Evolutionary conservation across 2,113 vertebrate genomes (phyloP), one percentile per base, ranked within the genome.

Genomic region (Todiramphus chloris): DNA sequence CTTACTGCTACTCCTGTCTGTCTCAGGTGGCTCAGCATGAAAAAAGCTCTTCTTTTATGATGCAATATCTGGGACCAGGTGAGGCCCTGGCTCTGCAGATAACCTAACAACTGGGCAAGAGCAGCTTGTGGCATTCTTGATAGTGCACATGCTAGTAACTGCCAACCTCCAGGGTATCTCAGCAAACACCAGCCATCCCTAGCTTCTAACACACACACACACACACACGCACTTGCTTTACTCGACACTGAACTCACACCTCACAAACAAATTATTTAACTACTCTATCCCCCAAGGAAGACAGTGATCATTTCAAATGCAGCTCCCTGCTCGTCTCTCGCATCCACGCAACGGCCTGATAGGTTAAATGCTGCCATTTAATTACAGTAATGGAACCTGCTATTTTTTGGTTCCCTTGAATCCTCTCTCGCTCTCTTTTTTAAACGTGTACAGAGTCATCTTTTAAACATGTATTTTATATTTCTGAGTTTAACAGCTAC

Each of bases 201-300:
- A 67, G 77, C 94, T 72, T 55, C 30, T 66, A 46, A 24, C 21
- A 50, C 48, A 50, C 48, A 51, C 33, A 14, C 25, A 41, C 69
- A 33, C 56, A 28, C 28, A 5, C 43, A 43, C 64, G 56, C 82
- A 25, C 77, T 87, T 55, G 90, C 92, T 94, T 89, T 84, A 83
- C 90, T 69, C 75, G 19, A 68, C 94, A 92, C 96, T 66, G 94
- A 97, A 96, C 97, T 93, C 70, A 24, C 96, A 97, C 98, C 96
- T 97, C 88, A 88, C 97, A 98, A 98, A 98, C 97, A 98, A 97
- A 98, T 97, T 98, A 98, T 97, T 98, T 98, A 98, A 98, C 97
- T 96, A 39, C 96, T 98, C 95, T 96, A 93, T 96, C 96, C 97
- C 97, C 94, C n/a, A 85, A 97, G 97, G 97, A 97, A 94, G 96